Evolutionary conservation across 2,888 invertebrate species (phyloP).

Genomic region (Neuroscelio doddi): DNA sequence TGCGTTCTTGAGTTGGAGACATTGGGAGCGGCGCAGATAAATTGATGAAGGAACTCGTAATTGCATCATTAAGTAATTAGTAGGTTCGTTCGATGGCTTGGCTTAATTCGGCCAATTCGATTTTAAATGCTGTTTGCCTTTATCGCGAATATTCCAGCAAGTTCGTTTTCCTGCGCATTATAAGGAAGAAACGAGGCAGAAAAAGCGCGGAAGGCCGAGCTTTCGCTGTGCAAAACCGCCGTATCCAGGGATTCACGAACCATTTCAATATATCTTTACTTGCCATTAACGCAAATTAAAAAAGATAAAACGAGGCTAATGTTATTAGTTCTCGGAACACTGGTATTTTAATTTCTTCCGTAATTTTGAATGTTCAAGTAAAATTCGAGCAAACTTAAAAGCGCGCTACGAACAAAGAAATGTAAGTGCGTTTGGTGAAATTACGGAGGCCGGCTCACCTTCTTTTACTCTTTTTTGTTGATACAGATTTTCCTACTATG

Average conservation of each 20-base stretch:
- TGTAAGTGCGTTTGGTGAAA: no score
- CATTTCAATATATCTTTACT: conserved; percentile 20
- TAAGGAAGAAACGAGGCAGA: conserved; percentile 38
- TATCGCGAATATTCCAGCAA: conserved; percentile 41
- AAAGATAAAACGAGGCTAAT: conserved; percentile 4
- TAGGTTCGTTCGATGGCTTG: conserved; percentile 54
- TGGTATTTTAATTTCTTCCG: no score
- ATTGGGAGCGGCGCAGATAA: conserved; percentile 45
- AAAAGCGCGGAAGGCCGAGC: conserved; percentile 30
- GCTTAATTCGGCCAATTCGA: conserved; percentile 60
- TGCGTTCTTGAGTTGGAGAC: conserved; percentile 13
- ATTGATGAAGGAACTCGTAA: conserved; percentile 58
- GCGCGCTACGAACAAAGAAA: no score
- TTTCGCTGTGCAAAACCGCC: conserved; percentile 15
- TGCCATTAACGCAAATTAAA: conserved; percentile 10
- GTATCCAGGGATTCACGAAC: conserved; percentile 15
- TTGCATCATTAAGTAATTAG: conserved; percentile 63
- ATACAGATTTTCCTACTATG: no score
- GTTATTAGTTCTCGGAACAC: background rate
- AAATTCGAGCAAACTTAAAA: no score
- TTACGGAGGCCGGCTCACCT: no score
- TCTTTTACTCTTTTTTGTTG: no score
- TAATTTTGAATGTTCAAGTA: no score
- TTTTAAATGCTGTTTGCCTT: conserved; percentile 56
- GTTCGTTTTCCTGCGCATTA: conserved; percentile 45